phyloP scores from a whole-genome alignment of 2,113 vertebrate species.

The Myrmecobius fasciatus region DNA sequence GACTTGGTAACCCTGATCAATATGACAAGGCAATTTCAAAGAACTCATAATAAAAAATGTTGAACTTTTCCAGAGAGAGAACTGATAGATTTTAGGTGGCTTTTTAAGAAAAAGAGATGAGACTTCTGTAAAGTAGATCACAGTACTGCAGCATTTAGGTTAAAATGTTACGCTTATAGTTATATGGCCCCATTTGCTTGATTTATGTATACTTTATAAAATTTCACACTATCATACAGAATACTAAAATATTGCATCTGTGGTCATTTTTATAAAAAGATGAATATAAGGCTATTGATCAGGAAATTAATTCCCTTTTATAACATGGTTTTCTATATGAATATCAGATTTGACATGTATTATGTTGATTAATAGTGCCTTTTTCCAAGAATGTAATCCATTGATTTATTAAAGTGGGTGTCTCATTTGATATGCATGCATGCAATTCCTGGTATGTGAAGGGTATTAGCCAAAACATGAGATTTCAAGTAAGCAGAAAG shows the following conservation, averaged over 20 bases:
- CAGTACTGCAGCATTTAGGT: background rate
- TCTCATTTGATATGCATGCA: background rate
- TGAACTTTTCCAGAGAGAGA: background rate
- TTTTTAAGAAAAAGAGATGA: background rate
- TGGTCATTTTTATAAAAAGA: slow-evolving; percentile 24
- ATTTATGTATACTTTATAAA: background rate
- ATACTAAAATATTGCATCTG: slow-evolving; percentile 6
- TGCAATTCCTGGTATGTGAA: background rate
- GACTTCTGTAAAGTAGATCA: background rate
- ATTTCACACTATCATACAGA: background rate
- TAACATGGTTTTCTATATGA: slow-evolving; percentile 21
- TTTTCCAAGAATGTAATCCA: slow-evolving; percentile 17
- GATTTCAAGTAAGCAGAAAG: background rate
- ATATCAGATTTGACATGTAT: slow-evolving; percentile 15
- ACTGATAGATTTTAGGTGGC: background rate
- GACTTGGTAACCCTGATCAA: background rate
- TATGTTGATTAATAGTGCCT: slow-evolving; percentile 23
- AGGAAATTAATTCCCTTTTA: slow-evolving; percentile 1
- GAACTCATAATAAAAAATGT: background rate
- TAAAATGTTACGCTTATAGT: background rate
- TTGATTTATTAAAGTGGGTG: background rate
- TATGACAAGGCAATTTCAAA: background rate
- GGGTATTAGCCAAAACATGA: background rate
- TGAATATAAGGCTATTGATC: background rate
- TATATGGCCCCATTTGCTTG: background rate